Evolutionary conservation across 2,797 vertebrate species (phyloP).

Genomic region (Chloroceryle inda): DNA sequence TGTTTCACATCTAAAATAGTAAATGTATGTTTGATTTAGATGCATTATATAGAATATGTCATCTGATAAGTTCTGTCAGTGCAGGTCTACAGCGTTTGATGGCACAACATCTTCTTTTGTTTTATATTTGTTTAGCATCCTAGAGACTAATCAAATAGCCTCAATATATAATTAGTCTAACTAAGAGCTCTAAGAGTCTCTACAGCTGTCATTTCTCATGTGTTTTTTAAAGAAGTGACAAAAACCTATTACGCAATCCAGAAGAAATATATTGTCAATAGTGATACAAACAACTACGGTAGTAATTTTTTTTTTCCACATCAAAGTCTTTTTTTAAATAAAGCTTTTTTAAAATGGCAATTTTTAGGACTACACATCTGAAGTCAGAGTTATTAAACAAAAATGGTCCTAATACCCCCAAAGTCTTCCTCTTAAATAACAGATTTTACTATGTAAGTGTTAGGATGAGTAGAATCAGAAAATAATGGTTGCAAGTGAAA

Average conservation of each 20-base stretch:
- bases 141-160: background rate
- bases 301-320: background rate
- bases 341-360: background rate
- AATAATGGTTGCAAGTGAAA: background rate
- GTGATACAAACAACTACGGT: background rate
- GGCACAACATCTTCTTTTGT: background rate
- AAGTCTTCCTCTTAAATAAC: background rate
- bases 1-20: background rate
- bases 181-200: background rate
- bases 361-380: background rate
- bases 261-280: background rate
- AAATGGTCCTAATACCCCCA: accelerated
- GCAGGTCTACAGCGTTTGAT: background rate
- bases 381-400: background rate
- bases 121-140: background rate
- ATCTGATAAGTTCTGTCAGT: background rate
- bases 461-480: background rate
- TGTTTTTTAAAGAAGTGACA: background rate
- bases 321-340: background rate
- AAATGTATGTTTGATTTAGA: background rate
- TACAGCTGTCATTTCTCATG: background rate
- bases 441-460: background rate
- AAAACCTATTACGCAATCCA: background rate
- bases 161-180: background rate
- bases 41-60: background rate